A percentile compares a stretch with the other conserved stretches of the same genome.
Evolutionary conservation across 1,140 invertebrate species (phyloP).

Genomic region (Penaeus indicus): DNA sequence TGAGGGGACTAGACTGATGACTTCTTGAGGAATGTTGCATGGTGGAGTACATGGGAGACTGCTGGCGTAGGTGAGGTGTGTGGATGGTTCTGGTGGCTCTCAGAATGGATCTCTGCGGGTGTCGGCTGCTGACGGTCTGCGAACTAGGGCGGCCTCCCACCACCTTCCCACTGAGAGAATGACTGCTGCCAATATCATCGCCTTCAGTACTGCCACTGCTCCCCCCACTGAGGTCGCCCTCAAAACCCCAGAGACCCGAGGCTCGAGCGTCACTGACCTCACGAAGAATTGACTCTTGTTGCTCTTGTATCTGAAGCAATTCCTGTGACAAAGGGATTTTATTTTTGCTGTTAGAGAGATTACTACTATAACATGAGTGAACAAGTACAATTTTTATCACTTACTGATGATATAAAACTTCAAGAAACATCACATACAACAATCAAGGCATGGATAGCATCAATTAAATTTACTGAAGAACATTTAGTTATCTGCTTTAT

Average conservation of each 20-base stretch:
- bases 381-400: not conserved
- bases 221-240: conserved; percentile 28
- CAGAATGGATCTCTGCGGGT: conserved; percentile 52
- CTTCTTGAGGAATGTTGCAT: conserved; percentile 3
- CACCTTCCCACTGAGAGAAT: conserved; percentile 9
- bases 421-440: too few species aligned
- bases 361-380: not conserved
- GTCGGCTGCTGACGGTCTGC: conserved; percentile 5
- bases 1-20: conserved; percentile 21
- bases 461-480: too few species aligned
- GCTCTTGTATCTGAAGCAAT: conserved; percentile 64
- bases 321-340: conserved; percentile 38
- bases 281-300: conserved; percentile 62
- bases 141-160: conserved; percentile 26
- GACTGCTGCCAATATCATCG: not conserved
- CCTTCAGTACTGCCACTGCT: conserved; percentile 4
- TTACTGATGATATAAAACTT: not conserved
- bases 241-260: conserved; percentile 53
- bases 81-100: conserved; percentile 52
- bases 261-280: conserved; percentile 61
- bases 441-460: too few species aligned
- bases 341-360: not conserved
- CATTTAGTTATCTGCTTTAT: too few species aligned
- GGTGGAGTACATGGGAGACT: conserved; percentile 23
- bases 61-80: conserved; percentile 44